Evolutionary conservation across 2,888 invertebrate species (phyloP).

Genomic region (Drosophila testacea): DNA sequence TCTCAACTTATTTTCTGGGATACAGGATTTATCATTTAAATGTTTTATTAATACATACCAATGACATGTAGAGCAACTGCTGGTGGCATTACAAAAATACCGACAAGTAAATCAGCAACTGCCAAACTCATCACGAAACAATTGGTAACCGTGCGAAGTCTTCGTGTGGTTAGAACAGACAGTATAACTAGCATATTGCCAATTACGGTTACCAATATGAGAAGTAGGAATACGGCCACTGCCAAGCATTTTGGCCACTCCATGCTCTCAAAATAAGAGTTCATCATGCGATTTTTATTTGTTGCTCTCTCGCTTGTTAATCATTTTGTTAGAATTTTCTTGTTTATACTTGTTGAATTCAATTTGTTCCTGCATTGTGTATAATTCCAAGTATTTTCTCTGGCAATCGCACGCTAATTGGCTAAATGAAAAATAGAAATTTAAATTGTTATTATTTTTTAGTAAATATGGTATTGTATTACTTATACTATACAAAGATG

Average conservation of each 20-base stretch:
- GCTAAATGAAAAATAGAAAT: background rate
- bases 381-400: conserved; percentile 12
- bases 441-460: conserved; percentile 15
- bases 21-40: background rate
- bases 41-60: conserved; percentile 87
- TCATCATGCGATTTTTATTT: conserved; percentile 50
- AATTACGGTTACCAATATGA: conserved; percentile 90
- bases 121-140: conserved; percentile 98
- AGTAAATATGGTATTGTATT: background rate
- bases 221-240: conserved; percentile 88
- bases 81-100: conserved; percentile 97
- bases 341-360: conserved; percentile 14
- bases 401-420: conserved; percentile 14
- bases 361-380: conserved; percentile 12
- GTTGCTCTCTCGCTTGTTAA: background rate
- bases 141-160: conserved; percentile 96
- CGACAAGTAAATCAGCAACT: conserved; percentile 96
- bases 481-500: background rate
- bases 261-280: conserved; percentile 70
- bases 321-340: conserved; percentile 12
- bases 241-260: conserved; percentile 87
- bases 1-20: no score
- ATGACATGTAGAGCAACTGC: conserved; percentile 87
- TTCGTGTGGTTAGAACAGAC: conserved; percentile 93
- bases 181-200: conserved; percentile 96